Evolutionary conservation across 2,888 invertebrate genomes (phyloP).

Genomic region (Morpho achilles): DNA sequence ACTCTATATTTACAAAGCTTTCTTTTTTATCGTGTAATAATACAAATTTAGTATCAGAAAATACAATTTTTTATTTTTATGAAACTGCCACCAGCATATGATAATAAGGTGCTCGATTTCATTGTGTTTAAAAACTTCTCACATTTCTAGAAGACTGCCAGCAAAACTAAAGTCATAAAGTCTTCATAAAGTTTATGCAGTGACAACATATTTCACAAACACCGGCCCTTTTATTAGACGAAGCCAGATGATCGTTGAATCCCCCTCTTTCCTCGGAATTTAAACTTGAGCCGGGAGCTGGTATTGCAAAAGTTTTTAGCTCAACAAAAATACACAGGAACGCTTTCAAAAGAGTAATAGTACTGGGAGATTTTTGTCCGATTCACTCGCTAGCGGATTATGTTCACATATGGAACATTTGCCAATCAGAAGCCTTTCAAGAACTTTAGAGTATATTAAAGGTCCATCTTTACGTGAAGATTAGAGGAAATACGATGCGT

Average conservation of each 20-base stretch:
- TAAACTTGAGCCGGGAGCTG: conserved; percentile 59
- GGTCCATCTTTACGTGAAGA: conserved; percentile 29
- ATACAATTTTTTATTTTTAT: conserved; percentile 32
- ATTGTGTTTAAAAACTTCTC: conserved; percentile 43
- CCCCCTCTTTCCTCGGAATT: conserved; percentile 56
- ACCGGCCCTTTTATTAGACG: conserved; percentile 67
- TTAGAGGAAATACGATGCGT: conserved; percentile 21
- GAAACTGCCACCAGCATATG: conserved; percentile 39
- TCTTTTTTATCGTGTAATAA: conserved; percentile 23
- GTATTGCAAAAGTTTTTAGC: conserved; percentile 76
- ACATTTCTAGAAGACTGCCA: conserved; percentile 47
- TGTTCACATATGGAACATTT: conserved; percentile 46
- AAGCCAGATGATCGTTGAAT: conserved; percentile 63
- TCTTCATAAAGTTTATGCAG: conserved; percentile 75
- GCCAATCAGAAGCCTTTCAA: conserved; percentile 61
- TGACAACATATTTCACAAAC: conserved; percentile 74
- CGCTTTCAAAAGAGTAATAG: conserved; percentile 71
- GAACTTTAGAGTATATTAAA: conserved; percentile 38
- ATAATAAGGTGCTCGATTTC: conserved; percentile 42
- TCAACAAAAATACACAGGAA: conserved; percentile 75
- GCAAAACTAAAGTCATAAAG: conserved; percentile 69
- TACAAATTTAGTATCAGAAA: conserved; percentile 28
- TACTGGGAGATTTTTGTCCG: conserved; percentile 50
- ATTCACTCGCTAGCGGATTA: conserved; percentile 56
- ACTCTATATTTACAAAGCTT: conserved; percentile 38